These are phyloP conservation scores for Chondrosia reniformis DNA, from an alignment of 37 sponge, comb jelly and placozoan species.

Conservation along the genomic window DNA sequence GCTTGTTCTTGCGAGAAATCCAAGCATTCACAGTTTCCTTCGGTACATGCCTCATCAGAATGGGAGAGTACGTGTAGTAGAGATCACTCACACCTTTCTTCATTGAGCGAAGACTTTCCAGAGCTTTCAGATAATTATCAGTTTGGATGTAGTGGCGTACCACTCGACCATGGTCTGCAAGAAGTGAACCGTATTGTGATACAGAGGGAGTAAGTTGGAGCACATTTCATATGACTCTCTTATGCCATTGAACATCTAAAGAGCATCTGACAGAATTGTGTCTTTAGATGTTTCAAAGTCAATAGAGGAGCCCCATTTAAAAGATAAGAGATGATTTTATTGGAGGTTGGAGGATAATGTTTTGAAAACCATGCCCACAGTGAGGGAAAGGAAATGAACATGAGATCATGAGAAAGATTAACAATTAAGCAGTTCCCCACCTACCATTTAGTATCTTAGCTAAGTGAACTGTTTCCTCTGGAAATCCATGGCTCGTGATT, in stretches of 20 bases:
- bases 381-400: too few relatives aligned
- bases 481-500: slow-evolving; percentile 86
- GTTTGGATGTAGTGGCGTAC: slow-evolving; percentile 82
- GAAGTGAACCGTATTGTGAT: too few relatives aligned
- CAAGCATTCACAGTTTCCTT: slow-evolving; percentile 74
- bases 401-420: too few relatives aligned
- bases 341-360: too few relatives aligned
- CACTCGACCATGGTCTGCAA: slow-evolving; percentile 88
- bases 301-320: too few relatives aligned
- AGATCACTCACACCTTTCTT: slow-evolving; percentile 48
- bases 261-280: too few relatives aligned
- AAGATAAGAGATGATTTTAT: too few relatives aligned
- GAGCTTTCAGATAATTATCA: slow-evolving; percentile 64
- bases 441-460: slow-evolving; percentile 84
- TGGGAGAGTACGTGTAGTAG: slow-evolving; percentile 89
- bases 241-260: too few relatives aligned
- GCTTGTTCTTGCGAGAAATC: slow-evolving; percentile 40
- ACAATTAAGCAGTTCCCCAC: background rate
- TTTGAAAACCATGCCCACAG: too few relatives aligned
- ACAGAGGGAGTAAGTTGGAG: too few relatives aligned
- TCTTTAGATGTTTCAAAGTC: too few relatives aligned
- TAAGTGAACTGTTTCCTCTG: slow-evolving; percentile 87
- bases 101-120: slow-evolving; percentile 57
- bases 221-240: too few relatives aligned
- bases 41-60: slow-evolving; percentile 79